phyloP scores from a whole-genome alignment of 2,113 vertebrate genomes.

The Pelmatolapia mariae region DNA sequence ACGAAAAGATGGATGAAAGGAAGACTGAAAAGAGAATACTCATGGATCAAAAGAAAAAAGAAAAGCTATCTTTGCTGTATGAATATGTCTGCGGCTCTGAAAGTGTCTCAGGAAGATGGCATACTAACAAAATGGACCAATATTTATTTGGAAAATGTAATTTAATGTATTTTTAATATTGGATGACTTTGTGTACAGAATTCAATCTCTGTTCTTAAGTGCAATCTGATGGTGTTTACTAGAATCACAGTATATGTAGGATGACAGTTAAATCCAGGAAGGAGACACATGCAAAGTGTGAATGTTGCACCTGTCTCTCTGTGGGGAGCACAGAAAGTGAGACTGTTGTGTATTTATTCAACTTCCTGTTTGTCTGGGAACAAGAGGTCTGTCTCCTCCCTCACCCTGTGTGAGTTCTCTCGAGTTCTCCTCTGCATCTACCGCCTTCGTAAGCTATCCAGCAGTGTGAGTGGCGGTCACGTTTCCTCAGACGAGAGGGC shows the following conservation, averaged over 20 bases:
- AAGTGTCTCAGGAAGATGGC: constrained; percentile 54
- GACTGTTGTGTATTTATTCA: constrained; percentile 17
- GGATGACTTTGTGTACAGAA: constrained; percentile 32
- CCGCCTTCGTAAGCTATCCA: neutral
- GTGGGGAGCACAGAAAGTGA: neutral
- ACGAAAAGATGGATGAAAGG: neutral
- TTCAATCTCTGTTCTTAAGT: constrained; percentile 24
- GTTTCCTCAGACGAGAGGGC: neutral
- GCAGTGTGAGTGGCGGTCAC: neutral
- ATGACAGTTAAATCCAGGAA: neutral
- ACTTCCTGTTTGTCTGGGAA: constrained; percentile 10
- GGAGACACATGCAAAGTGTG: neutral
- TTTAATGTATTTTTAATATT: constrained; percentile 47
- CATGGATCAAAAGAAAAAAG: neutral
- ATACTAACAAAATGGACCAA: constrained; percentile 43
- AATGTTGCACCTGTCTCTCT: neutral
- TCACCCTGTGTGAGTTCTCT: neutral
- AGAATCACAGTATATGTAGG: neutral
- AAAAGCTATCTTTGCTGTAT: neutral
- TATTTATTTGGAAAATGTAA: constrained; percentile 56
- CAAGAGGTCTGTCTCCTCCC: neutral
- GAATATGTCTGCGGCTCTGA: neutral
- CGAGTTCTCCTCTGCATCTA: neutral
- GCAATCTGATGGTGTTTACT: constrained; percentile 38
- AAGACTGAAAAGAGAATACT: neutral